phyloP scores from a whole-genome alignment of 2,113 vertebrate genomes.

The Pristiophorus japonicus region DNA sequence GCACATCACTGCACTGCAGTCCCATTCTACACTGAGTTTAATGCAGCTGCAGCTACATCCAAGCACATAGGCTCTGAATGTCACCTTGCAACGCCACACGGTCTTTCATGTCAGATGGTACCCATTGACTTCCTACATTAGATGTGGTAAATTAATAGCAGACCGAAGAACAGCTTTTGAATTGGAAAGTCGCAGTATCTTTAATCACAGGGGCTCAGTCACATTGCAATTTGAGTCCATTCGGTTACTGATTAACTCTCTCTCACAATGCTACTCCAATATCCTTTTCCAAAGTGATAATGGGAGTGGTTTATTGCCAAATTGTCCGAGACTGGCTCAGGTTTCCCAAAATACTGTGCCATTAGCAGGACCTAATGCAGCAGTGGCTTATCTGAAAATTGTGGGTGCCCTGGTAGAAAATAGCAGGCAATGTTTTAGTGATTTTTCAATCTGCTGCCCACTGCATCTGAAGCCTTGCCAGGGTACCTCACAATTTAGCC shows the following conservation, averaged over 20 bases:
- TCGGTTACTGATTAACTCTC: neutral
- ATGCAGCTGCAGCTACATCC: neutral
- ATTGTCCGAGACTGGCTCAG: neutral
- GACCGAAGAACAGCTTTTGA: neutral
- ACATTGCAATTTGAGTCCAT: neutral
- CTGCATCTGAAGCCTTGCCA: neutral
- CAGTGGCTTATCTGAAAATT: neutral
- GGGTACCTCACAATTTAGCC: neutral
- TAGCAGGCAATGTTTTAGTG: neutral
- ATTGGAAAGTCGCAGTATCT: neutral
- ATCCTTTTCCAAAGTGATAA: neutral
- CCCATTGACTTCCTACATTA: neutral
- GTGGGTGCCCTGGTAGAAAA: neutral
- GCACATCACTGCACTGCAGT: neutral
- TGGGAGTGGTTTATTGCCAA: neutral
- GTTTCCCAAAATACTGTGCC: neutral
- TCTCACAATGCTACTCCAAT: neutral
- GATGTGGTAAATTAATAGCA: neutral
- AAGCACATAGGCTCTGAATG: neutral
- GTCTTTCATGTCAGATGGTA: neutral
- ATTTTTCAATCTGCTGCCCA: neutral
- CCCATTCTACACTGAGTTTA: neutral
- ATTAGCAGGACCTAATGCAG: neutral
- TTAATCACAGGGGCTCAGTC: neutral
- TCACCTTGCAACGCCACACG: neutral